Conservation (phyloP, 2,888 invertebrate genomes). For the Onthophagus sagittarius region DNA sequence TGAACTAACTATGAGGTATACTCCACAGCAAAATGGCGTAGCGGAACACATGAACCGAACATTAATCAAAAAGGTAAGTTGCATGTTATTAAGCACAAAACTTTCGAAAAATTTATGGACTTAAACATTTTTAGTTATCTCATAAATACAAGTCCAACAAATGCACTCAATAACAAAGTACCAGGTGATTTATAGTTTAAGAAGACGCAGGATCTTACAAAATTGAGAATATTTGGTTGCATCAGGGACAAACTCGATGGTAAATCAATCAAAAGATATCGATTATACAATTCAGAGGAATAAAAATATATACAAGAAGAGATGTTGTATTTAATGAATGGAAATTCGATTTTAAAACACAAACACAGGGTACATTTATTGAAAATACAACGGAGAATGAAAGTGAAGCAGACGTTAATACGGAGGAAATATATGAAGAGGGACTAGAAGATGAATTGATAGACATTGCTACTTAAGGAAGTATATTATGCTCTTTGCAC, state of each 20-base stretch:
- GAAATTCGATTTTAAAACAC: neutral
- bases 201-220: too few species aligned
- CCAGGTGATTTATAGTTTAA: constrained; percentile 16
- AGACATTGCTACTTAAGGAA: neutral
- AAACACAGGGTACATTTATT: neutral
- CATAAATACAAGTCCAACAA: constrained; percentile 18
- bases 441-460: constrained; percentile 4
- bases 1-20: neutral
- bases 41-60: neutral
- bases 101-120: too few species aligned
- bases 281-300: constrained; percentile 20
- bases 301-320: constrained; percentile 23
- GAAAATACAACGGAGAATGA: neutral
- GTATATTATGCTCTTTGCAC: constrained; percentile 10
- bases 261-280: constrained; percentile 24
- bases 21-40: neutral
- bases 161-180: neutral
- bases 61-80: constrained; percentile 15
- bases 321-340: constrained; percentile 29
- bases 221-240: too few species aligned
- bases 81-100: too few species aligned
- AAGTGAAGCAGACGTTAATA: constrained; percentile 1
- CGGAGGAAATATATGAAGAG: neutral
- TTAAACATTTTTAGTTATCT: constrained; percentile 13
- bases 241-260: too few species aligned